Evolutionary conservation across 2,113 vertebrate species (phyloP).

Genomic region (Oceanodroma tethys): DNA sequence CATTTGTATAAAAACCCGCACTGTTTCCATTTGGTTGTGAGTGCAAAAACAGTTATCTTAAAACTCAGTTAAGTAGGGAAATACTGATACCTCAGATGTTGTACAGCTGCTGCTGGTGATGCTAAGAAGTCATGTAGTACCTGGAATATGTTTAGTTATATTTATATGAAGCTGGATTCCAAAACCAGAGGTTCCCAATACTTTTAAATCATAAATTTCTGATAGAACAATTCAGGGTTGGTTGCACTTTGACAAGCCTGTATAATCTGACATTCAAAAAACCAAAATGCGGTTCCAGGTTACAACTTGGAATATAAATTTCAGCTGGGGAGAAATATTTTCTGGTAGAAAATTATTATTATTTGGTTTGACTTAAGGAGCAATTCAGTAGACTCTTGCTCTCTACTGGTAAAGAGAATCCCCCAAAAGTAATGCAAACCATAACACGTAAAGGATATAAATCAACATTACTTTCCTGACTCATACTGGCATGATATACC

Average conservation of each 20-base stretch:
- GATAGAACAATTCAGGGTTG: not conserved
- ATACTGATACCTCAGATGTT: not conserved
- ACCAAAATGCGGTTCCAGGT: not conserved
- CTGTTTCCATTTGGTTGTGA: not conserved
- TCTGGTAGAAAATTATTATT: not conserved
- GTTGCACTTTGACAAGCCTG: not conserved
- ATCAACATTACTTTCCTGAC: not conserved
- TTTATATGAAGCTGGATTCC: not conserved
- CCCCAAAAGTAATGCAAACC: not conserved
- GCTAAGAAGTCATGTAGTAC: not conserved
- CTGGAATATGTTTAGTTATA: not conserved
- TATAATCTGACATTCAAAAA: not conserved
- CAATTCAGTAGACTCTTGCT: not conserved
- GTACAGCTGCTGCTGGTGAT: not conserved
- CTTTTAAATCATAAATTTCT: not conserved
- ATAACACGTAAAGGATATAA: not conserved
- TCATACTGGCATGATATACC: not conserved
- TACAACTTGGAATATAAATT: not conserved
- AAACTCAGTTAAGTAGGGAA: not conserved
- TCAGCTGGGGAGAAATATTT: not conserved
- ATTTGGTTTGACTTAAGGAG: not conserved
- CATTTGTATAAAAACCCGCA: not conserved
- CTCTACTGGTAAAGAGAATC: not conserved
- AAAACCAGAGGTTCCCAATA: not conserved
- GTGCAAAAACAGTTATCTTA: not conserved